Conservation (phyloP, 2,888 invertebrate genomes). For the Lysandra coridon region DNA sequence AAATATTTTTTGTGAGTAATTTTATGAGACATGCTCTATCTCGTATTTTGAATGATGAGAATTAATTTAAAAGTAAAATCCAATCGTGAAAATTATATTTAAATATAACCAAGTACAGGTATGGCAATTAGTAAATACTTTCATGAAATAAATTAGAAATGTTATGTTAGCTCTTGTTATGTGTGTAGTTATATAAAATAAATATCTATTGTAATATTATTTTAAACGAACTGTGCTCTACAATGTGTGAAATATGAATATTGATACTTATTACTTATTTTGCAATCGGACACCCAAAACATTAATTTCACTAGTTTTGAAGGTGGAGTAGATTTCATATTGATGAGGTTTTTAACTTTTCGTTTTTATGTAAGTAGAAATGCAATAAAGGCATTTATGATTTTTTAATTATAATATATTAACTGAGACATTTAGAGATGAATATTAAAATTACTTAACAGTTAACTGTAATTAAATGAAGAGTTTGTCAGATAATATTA, state of each 20-base stretch:
- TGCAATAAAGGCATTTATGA: no score
- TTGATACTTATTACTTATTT: not conserved
- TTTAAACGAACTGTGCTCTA: not conserved
- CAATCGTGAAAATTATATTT: not conserved
- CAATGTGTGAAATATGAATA: not conserved
- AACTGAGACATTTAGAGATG: no score
- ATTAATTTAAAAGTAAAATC: not conserved
- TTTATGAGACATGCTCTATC: not conserved
- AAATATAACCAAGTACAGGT: not conserved
- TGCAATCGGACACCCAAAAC: no score
- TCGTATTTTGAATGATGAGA: not conserved
- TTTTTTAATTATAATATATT: no score
- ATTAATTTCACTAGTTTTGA: no score
- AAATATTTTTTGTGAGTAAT: not conserved
- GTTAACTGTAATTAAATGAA: no score
- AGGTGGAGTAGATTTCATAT: no score
- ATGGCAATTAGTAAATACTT: constrained; percentile 12
- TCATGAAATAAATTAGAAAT: constrained; percentile 12
- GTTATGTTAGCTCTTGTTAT: not conserved
- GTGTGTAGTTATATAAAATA: not conserved
- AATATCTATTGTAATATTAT: constrained; percentile 1
- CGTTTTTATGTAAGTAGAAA: no score
- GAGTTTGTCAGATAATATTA: no score
- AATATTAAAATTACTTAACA: no score
- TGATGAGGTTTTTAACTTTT: no score